These are phyloP conservation scores for Nyctibius bracteatus DNA, from an alignment of 2,113 vertebrate genomes.

Conservation along the genomic window DNA sequence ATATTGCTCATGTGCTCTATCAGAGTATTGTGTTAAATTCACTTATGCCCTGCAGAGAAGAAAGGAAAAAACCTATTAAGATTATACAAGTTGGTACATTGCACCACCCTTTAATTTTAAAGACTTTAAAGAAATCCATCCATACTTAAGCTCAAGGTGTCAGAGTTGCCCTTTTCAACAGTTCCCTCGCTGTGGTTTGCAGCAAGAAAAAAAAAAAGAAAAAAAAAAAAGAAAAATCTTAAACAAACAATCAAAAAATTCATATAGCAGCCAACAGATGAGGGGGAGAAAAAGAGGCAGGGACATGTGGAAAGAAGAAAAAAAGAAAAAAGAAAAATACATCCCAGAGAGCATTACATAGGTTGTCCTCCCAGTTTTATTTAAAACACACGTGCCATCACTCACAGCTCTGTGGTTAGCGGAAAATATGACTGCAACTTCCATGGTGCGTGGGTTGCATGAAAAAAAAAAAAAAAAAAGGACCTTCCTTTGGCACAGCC, in stretches of 20 bases:
- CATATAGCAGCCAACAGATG: neutral
- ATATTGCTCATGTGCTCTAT: neutral
- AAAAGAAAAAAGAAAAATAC: neutral
- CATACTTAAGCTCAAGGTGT: neutral
- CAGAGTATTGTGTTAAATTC: neutral
- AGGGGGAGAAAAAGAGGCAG: neutral
- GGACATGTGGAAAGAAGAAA: neutral
- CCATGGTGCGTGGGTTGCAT: conserved; percentile 37
- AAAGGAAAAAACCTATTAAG: neutral
- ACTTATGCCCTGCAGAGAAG: neutral
- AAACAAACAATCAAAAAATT: neutral
- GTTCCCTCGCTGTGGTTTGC: neutral
- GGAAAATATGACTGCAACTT: conserved; percentile 71
- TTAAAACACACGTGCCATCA: conserved; percentile 68
- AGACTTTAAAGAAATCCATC: neutral
- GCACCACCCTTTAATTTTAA: neutral
- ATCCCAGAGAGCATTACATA: conserved; percentile 59
- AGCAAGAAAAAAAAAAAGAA: neutral
- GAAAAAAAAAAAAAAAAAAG: neutral
- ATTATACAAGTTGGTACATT: neutral
- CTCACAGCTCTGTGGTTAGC: conserved; percentile 61
- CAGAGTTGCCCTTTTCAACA: neutral
- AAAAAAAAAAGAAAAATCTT: too few species aligned
- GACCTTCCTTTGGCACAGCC: conserved; percentile 14
- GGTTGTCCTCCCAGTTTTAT: conserved; percentile 58